Evolutionary conservation across 92 coral and sea anemone genomes (phyloP), one percentile per base, ranked within the genome.

Genomic region (Zoanthus sociatus): DNA sequence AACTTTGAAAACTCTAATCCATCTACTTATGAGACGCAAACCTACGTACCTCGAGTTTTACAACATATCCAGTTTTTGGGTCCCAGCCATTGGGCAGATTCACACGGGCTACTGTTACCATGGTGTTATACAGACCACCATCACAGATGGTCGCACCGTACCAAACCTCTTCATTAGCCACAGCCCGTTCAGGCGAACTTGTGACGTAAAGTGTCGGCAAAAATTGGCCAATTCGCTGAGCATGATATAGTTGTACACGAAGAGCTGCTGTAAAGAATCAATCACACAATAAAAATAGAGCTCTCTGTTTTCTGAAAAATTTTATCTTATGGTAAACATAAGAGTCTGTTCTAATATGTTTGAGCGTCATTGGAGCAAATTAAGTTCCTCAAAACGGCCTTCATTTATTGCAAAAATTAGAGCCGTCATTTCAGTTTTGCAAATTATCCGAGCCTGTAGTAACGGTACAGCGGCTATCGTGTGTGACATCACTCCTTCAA

Each of bases 61-160:
- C 96, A 2, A 76, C 46, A 6, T 5, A 0, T 14, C 95, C 95
- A 44, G 70, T 89, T 7, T 0, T 17, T n/a, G 91, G 91, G 68
- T 89, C 87, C 94, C 96, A 93, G 16, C 96, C 96, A 30, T 78
- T 64, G 0, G 96, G 96, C 31, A 93, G 32, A 75, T 93, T 93
- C 4, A 93, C 92, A 3, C 89, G 90, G 20, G 81, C 93, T 42
- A 71, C 42, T 9, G 84, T 72, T 72, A 76, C 45, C 84, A 83
- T 84, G 15, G 79, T 76, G 64, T 88, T 20, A 87, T 88, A 91
- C 66, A 91, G 53, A 18, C 83, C 82, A 2, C 94, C 86, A 45
- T 91, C 91, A 77, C 96, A 93, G n/a, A 93, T 84, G n/a, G 92
- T 91, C 5, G 96, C 96, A 18, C 86, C 89, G 42, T 93, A 93